Conservation (phyloP, 2,888 invertebrate species). For the Dicyrtoma fusca region DNA sequence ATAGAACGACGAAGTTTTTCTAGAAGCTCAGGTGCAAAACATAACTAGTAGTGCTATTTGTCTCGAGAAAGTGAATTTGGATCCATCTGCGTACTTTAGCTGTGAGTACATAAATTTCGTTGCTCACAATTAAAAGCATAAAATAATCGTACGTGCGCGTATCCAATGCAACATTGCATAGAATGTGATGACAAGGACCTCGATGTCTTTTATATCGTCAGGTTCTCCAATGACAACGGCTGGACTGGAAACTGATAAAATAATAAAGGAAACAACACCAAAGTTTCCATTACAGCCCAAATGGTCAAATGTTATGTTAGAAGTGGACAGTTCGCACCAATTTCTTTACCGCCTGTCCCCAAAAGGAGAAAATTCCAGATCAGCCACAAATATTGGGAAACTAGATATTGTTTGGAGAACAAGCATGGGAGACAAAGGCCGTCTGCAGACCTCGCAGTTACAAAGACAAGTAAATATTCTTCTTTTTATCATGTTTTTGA, state of each 20-base stretch:
- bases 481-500: too few species aligned
- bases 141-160: too few species aligned
- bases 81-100: conserved; percentile 87
- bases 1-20: conserved; percentile 67
- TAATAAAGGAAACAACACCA: background rate
- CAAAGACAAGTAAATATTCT: conserved; percentile 52
- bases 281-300: conserved; percentile 15
- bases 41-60: conserved; percentile 90
- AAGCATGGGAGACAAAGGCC: conserved; percentile 80
- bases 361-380: conserved; percentile 77
- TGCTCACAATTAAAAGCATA: too few species aligned
- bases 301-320: conserved; percentile 63
- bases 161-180: too few species aligned
- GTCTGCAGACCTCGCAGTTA: conserved; percentile 56
- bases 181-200: conserved; percentile 58
- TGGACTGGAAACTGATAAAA: background rate
- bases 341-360: conserved; percentile 90
- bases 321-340: conserved; percentile 88
- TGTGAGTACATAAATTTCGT: too few species aligned
- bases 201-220: background rate
- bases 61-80: conserved; percentile 89
- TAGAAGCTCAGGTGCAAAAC: conserved; percentile 85
- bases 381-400: conserved; percentile 90
- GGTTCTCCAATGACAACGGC: background rate
- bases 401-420: conserved; percentile 98